Conservation (phyloP, 2,113 vertebrate genomes). For the Pangasianodon hypophthalmus region DNA sequence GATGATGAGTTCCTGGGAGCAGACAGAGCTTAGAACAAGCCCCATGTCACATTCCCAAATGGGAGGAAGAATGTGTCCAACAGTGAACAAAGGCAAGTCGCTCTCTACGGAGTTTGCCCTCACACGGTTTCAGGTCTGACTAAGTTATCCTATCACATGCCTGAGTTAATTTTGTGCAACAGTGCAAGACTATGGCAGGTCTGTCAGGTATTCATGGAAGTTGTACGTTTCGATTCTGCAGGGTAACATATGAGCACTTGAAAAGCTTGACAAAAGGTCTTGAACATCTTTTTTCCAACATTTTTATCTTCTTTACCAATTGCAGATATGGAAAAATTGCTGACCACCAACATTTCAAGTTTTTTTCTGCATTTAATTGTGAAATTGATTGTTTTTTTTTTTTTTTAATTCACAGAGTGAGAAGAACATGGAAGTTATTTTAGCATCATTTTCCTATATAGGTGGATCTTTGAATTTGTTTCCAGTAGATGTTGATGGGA, state of each 20-base stretch:
- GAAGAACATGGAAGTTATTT: neutral
- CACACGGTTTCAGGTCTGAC: constrained; percentile 68
- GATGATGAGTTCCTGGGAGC: constrained; percentile 64
- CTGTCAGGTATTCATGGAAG: constrained; percentile 70
- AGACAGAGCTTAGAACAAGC: constrained; percentile 65
- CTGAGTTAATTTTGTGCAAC: constrained; percentile 73
- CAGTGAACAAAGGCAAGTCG: constrained; percentile 68
- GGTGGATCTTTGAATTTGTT: constrained; percentile 17
- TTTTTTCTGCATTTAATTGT: constrained; percentile 13
- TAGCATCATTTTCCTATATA: constrained; percentile 15
- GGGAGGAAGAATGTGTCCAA: constrained; percentile 73
- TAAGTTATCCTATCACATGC: constrained; percentile 72
- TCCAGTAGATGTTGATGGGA: constrained; percentile 52
- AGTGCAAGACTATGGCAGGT: constrained; percentile 71
- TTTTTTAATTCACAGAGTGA: neutral
- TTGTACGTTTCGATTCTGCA: constrained; percentile 65
- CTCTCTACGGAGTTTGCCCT: constrained; percentile 57
- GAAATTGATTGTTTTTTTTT: constrained; percentile 23
- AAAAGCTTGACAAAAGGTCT: constrained; percentile 47
- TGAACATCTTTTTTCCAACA: constrained; percentile 46
- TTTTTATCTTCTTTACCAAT: constrained; percentile 34
- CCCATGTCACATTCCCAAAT: constrained; percentile 67
- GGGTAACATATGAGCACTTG: constrained; percentile 51
- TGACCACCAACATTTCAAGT: constrained; percentile 25
- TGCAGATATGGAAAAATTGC: constrained; percentile 6